Evolutionary conservation across 2,797 vertebrate species (phyloP), one percentile per base, ranked within the genome.

Genomic region (Bradypodion ventrale): DNA sequence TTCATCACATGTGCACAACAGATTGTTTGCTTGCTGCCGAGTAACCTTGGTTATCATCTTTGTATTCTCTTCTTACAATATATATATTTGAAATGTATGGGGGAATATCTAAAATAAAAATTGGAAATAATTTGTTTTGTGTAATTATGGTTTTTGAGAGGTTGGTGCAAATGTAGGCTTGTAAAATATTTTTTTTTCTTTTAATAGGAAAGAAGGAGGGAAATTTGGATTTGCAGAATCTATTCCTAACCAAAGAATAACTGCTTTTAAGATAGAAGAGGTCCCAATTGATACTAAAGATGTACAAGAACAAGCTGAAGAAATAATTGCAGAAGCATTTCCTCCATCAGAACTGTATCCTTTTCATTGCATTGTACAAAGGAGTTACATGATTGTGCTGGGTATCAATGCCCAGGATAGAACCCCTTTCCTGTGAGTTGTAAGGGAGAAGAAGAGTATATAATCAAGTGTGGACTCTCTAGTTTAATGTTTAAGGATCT

Each of bases 171-270:
- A 82, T 21, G 27, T 74, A 12, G 27, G 75, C 9, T 73, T n/a
- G 15, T 69, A 69, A 72, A 72, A 4, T 9, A 75, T 32, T 60
- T 32, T 13, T 66, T 37, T 49, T 29, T 32, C 13, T 62, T 56
- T 66, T 78, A 46, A 78, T 92, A 99, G 99, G 95, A 99, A 99
- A 87, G 97, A 98, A 76, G 98, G 98, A 0, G 96, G 97, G 0
- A 97, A 96, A 89, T 99, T 97, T 4, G 98, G 99, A 85, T 99
- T 98, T 37, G 98, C 98, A 0, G 99, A 99, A 89, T 99, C 98
- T 0, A 93, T 99, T 91, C 96, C 96, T 15, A 96, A 96, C 85
- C 96, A 98, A 46, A 96, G 96, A 92, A 99, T 99, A 94, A 99
- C 98, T 13, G 94, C 97, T 9, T 96, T 98, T 94, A 99, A 97